Percentiles rank a stretch among this genome's conserved stretches.
Conservation (phyloP, 2,888 invertebrate genomes). For the Lasioglossum villosulum region DNA sequence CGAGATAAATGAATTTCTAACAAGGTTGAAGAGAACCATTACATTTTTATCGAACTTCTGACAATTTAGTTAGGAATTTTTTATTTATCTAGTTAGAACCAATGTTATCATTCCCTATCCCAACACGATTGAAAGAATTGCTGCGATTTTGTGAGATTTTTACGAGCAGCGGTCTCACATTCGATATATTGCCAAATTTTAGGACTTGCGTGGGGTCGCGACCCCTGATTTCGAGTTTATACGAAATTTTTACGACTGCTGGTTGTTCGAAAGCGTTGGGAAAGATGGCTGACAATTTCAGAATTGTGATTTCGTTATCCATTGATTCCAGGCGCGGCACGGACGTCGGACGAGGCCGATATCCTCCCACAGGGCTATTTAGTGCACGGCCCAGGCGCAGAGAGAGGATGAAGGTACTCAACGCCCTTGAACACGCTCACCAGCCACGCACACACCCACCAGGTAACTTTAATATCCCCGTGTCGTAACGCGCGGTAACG, state of each 20-base stretch:
- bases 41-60: no score
- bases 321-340: constrained; percentile 51
- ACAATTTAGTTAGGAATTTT: no score
- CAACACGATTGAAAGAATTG: background rate
- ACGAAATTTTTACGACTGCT: background rate
- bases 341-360: constrained; percentile 45
- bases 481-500: constrained; percentile 65
- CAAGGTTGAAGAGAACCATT: no score
- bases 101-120: no score
- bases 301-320: constrained; percentile 45
- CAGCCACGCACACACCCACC: constrained; percentile 27
- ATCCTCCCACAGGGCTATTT: constrained; percentile 54
- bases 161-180: background rate
- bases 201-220: background rate
- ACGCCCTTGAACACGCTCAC: constrained; percentile 22
- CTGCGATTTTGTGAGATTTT: background rate
- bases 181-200: background rate
- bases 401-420: constrained; percentile 31
- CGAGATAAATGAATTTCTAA: background rate
- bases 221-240: background rate
- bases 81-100: no score
- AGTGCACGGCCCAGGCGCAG: constrained; percentile 26
- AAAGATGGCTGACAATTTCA: background rate
- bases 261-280: background rate
- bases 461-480: constrained; percentile 77